These are phyloP conservation scores for Myathropa florea DNA, from an alignment of 2,888 invertebrate species.

Conservation along the genomic window DNA sequence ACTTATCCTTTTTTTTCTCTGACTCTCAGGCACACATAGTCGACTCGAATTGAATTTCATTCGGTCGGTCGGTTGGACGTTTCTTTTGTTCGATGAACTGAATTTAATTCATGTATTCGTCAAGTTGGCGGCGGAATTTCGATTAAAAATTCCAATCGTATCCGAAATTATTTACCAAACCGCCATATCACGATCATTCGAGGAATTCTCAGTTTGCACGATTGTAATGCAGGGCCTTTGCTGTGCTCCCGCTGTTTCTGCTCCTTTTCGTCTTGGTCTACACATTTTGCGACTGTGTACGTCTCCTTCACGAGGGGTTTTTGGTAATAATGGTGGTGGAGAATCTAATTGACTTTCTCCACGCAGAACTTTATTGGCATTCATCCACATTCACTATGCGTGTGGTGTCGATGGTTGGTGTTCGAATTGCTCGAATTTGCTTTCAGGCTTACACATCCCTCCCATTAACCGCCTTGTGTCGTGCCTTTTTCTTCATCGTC, in stretches of 20 bases:
- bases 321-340: conserved; percentile 33
- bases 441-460: conserved; percentile 31
- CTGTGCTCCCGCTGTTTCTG: neutral
- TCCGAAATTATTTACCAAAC: conserved; percentile 66
- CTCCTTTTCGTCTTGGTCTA: neutral
- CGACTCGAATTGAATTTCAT: neutral
- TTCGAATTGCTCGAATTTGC: conserved; percentile 43
- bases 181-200: conserved; percentile 51
- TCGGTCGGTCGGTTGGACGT: neutral
- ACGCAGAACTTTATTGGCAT: conserved; percentile 59
- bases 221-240: neutral
- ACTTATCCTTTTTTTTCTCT: neutral
- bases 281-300: neutral
- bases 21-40: neutral
- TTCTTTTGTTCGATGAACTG: conserved; percentile 5
- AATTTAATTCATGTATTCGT: conserved; percentile 60
- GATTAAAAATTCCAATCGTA: conserved; percentile 70
- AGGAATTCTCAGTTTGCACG: conserved; percentile 47
- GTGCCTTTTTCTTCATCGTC: conserved; percentile 23
- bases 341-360: conserved; percentile 70
- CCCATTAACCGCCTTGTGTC: neutral
- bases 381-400: conserved; percentile 37
- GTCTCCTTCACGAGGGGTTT: neutral
- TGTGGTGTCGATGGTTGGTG: conserved; percentile 20
- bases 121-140: conserved; percentile 62